Base-by-base conservation (phyloP, 2,797 vertebrate genomes). In the Macropus fuliginosus region DNA sequence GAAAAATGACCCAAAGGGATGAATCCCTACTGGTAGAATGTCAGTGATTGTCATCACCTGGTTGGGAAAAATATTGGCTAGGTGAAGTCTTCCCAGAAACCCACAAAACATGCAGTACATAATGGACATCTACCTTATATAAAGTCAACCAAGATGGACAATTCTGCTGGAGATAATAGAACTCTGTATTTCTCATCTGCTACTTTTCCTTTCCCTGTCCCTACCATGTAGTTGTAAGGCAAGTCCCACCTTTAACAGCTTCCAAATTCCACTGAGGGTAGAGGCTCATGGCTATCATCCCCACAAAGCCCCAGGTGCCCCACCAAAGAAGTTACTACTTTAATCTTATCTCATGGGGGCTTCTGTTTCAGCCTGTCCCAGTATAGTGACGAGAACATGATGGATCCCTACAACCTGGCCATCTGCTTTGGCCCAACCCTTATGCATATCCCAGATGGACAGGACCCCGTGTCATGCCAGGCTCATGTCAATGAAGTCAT, bases 311-410 rank as follows among this genome's bases (percentile, higher is more conserved):
- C 54, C 4, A 54, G 12, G 11, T 90, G 52, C 28, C 27, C 14
- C 50, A 81, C 46, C 66, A 81, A 81, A 81, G n/a, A 46, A 40
- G 18, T 40, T 10, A 50, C 24, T 87, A 11, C 40, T 81, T 40
- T 81, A 46, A 87, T 50, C 74, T 87, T 50, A 91, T 59, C 87
- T 94, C 91, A 54, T 92, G 96, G 95, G 8, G 92, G 2, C 0
- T 40, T 98, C 93, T 98, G 62, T 96, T 98, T 93, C 98, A 99
- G 99, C 98, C 97, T 99, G 97, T 99, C 99, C 0, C 99, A 99
- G 98, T 99, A 99, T 98, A 99, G 99, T 0, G 99, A 99, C 94
- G 99, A 99, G 98, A 99, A 99, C 99, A 99, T 99, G 99, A 99
- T 99, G 99, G 99, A 99, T 97, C 99, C 99, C 96, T 99, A 99